Percentiles rank a stretch among this genome's conserved stretches.
Conservation (phyloP, 1,140 invertebrate genomes). For the Bathynomus jamesi region DNA sequence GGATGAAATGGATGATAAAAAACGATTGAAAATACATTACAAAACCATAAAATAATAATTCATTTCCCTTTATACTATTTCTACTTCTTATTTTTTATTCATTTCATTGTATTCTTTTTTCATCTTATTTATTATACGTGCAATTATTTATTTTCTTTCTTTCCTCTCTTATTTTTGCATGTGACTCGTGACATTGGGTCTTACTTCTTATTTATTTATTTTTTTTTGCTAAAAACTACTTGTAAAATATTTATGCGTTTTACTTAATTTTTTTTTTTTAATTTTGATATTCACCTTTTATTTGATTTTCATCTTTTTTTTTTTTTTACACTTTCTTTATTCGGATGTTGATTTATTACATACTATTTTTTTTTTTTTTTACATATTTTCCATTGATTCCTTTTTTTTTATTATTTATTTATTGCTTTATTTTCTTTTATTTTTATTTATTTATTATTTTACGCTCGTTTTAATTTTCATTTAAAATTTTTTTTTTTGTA, state of each 20-base stretch:
- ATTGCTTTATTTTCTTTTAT: no score
- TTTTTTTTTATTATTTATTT: no score
- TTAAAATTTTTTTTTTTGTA: no score
- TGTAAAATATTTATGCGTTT: not conserved
- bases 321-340: not conserved
- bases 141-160: not conserved
- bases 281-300: not conserved
- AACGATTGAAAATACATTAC: not conserved
- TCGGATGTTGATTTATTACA: not conserved
- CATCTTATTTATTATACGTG: not conserved
- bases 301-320: not conserved
- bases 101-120: not conserved
- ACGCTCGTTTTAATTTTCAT: no score
- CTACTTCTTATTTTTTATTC: not conserved
- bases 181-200: no score
- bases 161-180: not conserved
- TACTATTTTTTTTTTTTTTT: not conserved
- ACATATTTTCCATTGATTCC: no score
- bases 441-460: no score
- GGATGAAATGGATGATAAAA: no score
- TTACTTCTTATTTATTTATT: no score
- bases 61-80: not conserved
- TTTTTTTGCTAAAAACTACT: no score
- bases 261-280: not conserved
- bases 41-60: not conserved